Percentiles rank a stretch among this genome's conserved stretches.
These are phyloP conservation scores for Idaea biselata DNA, from an alignment of 2,888 invertebrate species.

Conservation along the genomic window DNA sequence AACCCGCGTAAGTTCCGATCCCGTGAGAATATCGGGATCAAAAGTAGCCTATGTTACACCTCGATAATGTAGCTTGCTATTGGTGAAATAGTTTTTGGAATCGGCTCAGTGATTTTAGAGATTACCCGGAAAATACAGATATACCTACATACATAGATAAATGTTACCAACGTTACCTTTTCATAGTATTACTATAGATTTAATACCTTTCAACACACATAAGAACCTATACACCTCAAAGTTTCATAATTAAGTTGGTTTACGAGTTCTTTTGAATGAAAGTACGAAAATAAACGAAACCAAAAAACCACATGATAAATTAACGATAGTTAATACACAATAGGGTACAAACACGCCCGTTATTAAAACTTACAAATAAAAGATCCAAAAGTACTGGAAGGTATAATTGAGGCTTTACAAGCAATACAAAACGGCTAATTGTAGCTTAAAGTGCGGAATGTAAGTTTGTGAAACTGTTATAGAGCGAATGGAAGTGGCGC, in stretches of 20 bases:
- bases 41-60: too few relatives aligned
- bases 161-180: too few relatives aligned
- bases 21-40: too few relatives aligned
- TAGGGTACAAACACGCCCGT: conserved; percentile 43
- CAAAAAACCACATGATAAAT: conserved; percentile 42
- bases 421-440: conserved; percentile 75
- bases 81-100: too few relatives aligned
- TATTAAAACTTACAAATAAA: conserved; percentile 54
- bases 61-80: too few relatives aligned
- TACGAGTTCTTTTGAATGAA: conserved; percentile 3
- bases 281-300: conserved; percentile 17
- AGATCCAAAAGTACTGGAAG: conserved; percentile 54
- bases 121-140: too few relatives aligned
- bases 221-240: neutral
- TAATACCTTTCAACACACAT: neutral
- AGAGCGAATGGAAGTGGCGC: conserved; percentile 34
- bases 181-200: neutral
- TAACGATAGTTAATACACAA: conserved; percentile 49
- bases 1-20: too few relatives aligned
- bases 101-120: too few relatives aligned
- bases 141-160: too few relatives aligned
- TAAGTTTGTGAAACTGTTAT: conserved; percentile 42
- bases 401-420: conserved; percentile 73
- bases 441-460: conserved; percentile 70
- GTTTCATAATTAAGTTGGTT: conserved; percentile 2